Evolutionary conservation across 2,888 invertebrate genomes (phyloP), one percentile per base, ranked within the genome.

Genomic region (Rhamphomyia laevipes): DNA sequence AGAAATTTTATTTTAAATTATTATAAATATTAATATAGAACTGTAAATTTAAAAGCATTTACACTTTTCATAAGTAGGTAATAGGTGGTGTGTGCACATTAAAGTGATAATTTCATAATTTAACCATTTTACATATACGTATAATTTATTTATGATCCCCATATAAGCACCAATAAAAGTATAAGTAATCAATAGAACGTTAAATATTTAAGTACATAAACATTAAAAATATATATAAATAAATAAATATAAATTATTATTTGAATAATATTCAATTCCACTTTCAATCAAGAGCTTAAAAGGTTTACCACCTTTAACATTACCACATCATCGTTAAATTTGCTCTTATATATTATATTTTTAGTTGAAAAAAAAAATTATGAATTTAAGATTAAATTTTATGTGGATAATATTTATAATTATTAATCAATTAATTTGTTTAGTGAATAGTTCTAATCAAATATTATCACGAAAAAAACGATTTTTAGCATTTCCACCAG

Each of bases 401-500:
- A 13, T 35, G 4, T 9, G 2, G n/a, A 35, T 4, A n/a, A n/a
- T 35, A 35, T 35, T 27, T 13, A 35, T 35, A 35, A 35, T 15
- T 13, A 15, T n/a, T 35, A n/a, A 35, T 35, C 4, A n/a, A 13
- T 15, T 35, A 13, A 15, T 9, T 35, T 6, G 4, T 4, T 35
- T 35, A 13, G 13, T 44, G 21, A 17, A n/a, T 43, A n/a, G 21
- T 16, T 30, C 23, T 27, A 48, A 45, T 9, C 55, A 52, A 48
- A 47, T 58, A 47, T 56, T 65, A 38, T 62, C 62, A 4, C 59
- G 69, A 11, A 61, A 62, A 42, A 73, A 70, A 51, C 71, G 76
- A 42, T 76, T 74, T 59, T 65, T 76, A 38, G 73, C 76, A 35
- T 76, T 76, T 62, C 77, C 76, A 4, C 75, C 76, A 48, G 76